phyloP scores from a whole-genome alignment of 2,113 vertebrate species.

The Alethe diademata region DNA sequence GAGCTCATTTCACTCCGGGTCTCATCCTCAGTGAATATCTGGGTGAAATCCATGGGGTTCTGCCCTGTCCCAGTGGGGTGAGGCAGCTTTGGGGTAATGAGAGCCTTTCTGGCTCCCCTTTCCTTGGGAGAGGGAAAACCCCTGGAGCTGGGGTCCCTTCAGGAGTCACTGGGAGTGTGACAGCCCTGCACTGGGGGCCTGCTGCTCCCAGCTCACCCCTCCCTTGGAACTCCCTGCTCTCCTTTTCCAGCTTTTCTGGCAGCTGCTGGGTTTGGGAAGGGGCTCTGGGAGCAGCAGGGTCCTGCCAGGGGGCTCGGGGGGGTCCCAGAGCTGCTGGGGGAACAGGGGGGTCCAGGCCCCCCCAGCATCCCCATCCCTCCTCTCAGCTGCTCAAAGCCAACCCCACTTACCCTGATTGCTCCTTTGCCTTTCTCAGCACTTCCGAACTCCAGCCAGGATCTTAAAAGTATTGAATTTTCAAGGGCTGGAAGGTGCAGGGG shows the following conservation, averaged over 20 bases:
- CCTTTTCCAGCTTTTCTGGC: neutral
- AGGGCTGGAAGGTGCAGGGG: neutral
- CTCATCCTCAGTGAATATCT: neutral
- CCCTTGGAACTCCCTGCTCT: neutral
- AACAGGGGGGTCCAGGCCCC: neutral
- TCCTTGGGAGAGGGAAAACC: neutral
- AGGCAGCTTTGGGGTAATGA: neutral
- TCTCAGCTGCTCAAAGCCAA: neutral
- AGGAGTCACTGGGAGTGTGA: rapidly evolving
- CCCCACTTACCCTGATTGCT: neutral
- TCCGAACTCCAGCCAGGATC: neutral
- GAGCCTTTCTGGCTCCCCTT: neutral
- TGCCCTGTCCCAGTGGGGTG: rapidly evolving
- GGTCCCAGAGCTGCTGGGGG: neutral
- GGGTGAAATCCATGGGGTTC: rapidly evolving
- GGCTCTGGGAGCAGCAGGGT: neutral
- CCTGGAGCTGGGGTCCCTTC: rapidly evolving
- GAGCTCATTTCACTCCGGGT: rapidly evolving
- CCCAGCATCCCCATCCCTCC: neutral
- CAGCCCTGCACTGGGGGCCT: rapidly evolving
- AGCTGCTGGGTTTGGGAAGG: neutral
- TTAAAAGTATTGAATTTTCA: neutral
- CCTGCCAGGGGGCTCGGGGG: neutral
- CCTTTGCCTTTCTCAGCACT: neutral
- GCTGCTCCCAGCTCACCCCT: neutral